Evolutionary conservation across 2,888 invertebrate species (phyloP).

Genomic region (Sclerodermus sp.): DNA sequence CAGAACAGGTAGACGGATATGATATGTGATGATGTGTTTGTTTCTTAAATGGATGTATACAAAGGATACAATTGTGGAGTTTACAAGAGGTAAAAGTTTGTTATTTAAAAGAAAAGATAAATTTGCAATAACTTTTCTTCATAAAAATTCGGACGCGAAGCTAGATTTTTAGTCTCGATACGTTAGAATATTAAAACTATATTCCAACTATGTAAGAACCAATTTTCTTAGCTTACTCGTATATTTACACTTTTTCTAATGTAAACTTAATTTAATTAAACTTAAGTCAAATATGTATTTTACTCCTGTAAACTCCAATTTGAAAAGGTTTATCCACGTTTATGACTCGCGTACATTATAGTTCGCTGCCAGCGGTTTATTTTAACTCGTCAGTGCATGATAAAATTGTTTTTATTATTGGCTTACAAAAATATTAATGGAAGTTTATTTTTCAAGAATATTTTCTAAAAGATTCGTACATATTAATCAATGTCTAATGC

Average conservation of each 20-base stretch:
- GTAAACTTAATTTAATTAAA: background rate
- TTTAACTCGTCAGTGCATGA: slow-evolving; percentile 22
- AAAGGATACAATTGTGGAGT: slow-evolving; percentile 1
- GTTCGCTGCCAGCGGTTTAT: slow-evolving; percentile 27
- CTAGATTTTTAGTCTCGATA: no score
- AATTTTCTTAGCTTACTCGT: no score
- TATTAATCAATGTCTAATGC: background rate
- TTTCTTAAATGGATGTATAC: slow-evolving; percentile 19
- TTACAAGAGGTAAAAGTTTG: background rate
- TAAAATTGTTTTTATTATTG: slow-evolving; percentile 16
- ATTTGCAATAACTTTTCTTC: no score
- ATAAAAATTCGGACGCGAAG: no score
- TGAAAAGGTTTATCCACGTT: slow-evolving; percentile 6
- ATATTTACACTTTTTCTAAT: background rate
- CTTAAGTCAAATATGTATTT: background rate
- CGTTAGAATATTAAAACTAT: no score
- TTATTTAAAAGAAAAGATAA: no score
- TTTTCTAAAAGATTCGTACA: background rate
- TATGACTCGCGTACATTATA: slow-evolving; percentile 25
- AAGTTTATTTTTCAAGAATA: background rate
- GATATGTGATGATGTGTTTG: slow-evolving; percentile 23
- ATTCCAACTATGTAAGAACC: no score
- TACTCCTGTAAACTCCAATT: slow-evolving; percentile 8
- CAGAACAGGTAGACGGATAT: slow-evolving; percentile 15
- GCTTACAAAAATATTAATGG: no score